Base-by-base conservation (phyloP, 1,140 invertebrate genomes). In the Brachionus manjavacas region DNA sequence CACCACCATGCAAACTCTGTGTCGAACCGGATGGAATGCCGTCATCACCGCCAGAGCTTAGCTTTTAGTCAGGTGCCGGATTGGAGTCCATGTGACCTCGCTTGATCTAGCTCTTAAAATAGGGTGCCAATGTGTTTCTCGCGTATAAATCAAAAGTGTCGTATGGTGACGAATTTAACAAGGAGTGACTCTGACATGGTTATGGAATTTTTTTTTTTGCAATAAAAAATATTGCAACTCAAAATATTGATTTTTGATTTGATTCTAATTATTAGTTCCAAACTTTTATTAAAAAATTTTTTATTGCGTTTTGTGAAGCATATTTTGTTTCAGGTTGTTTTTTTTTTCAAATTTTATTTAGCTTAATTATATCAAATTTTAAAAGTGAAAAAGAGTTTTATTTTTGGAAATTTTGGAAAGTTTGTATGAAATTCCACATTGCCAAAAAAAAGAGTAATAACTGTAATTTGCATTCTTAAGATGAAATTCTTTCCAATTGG, bases 81-180 rank as follows among this genome's bases (percentile, higher is more conserved):
- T 49, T 96, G 95, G 68, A 95, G 96, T 89, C 97, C 96, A 89
- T 87, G n/a, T 85, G 70, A 9, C 85, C 85, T 31, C 88, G 85
- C n/a, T 84, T 88, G 70, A 91, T 88, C 86, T 89, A 99, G 41
- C 96, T 97, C 89, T 99, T 99, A 89, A 99, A 99, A 90, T 95
- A 99, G 0, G 97, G 97, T 43, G 95, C 95, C 88, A 99, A 94
- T 20, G 95, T 95, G 90, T 95, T 95, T 88, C 95, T 95, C 85
- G 99, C 94, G 88, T 94, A 95, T 9, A 95, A 93, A 91, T 98
- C 96, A 0, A 99, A 91, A 2, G 96, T 96, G 90, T 99, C 96
- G 89, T 98, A 99, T 0, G 96, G 95, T 2, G 96, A 96, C 7
- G 96, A 96, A 91, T 99, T 96, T 85, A 94, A 94, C 85, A 98